Conservation (phyloP, 2,797 vertebrate genomes). For the Miichthys miiuy region DNA sequence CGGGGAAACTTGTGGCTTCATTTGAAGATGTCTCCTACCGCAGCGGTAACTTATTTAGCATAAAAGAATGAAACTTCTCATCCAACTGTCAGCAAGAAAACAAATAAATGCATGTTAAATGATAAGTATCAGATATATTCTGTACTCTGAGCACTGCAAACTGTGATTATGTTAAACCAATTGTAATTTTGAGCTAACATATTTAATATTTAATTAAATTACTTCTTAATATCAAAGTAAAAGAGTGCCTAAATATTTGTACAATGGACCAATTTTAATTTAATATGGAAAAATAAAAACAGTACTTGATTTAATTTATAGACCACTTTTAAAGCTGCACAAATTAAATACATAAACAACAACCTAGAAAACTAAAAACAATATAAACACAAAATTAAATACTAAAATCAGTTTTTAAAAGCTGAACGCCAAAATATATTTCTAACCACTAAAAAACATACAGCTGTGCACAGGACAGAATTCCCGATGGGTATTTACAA, state of each 20-base stretch:
- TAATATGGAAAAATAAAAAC: not conserved
- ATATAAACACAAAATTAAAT: not conserved
- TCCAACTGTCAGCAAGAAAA: not conserved
- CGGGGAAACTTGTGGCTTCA: no score
- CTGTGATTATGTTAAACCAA: not conserved
- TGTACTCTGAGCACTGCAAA: not conserved
- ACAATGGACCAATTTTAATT: not conserved
- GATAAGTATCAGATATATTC: not conserved
- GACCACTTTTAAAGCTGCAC: not conserved
- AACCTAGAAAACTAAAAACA: not conserved
- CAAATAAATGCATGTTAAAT: no score
- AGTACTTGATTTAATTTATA: not conserved
- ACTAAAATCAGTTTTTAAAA: not conserved
- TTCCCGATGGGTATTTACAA: slow-evolving; percentile 31
- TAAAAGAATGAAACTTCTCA: not conserved
- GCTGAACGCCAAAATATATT: not conserved
- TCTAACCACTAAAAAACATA: not conserved
- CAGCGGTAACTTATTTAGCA: not conserved
- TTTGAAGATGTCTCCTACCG: no score
- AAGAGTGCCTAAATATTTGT: not conserved
- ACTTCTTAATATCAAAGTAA: not conserved
- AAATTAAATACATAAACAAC: not conserved
- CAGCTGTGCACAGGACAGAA: slow-evolving; percentile 14
- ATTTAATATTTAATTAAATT: no score
- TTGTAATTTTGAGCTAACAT: not conserved